Evolutionary conservation across 1,140 invertebrate species (phyloP).

Genomic region (Trigoniulus corallinus): DNA sequence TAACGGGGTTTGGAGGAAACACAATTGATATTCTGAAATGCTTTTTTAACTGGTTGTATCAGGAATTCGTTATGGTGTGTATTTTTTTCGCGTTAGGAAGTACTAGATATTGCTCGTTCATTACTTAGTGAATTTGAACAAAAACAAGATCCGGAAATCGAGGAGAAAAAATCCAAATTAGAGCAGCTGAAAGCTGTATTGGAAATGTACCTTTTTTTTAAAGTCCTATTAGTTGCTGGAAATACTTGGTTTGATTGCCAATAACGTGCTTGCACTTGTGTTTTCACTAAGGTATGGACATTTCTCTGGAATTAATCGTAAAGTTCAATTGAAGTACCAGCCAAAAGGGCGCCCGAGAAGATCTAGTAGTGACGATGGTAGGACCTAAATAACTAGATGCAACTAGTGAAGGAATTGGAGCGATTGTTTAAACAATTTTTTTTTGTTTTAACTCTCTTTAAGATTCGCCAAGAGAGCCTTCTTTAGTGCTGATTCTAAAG

Average conservation of each 20-base stretch:
- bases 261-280: constrained; percentile 8
- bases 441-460: too few species aligned
- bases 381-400: too few species aligned
- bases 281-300: constrained; percentile 74
- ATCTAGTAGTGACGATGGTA: constrained; percentile 90
- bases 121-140: constrained; percentile 74
- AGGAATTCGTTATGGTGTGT: background rate
- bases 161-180: constrained; percentile 89
- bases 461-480: constrained; percentile 69
- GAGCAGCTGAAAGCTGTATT: constrained; percentile 95
- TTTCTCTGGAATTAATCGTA: constrained; percentile 98
- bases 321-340: constrained; percentile 99
- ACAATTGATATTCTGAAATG: constrained; percentile 17
- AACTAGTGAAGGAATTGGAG: too few species aligned
- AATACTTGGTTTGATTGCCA: constrained; percentile 6
- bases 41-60: too few species aligned
- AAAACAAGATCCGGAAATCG: constrained; percentile 75
- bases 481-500: constrained; percentile 87
- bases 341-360: constrained; percentile 80
- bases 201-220: constrained; percentile 80
- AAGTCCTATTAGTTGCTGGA: too few species aligned
- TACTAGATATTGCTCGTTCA: constrained; percentile 81
- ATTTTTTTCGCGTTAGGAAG: constrained; percentile 38
- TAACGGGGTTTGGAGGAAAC: constrained; percentile 31
- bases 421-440: too few species aligned